A percentile compares a stretch with the other conserved stretches of the same genome.
Evolutionary conservation across 2,113 vertebrate species (phyloP).

Genomic region (Tenrec ecaudatus): DNA sequence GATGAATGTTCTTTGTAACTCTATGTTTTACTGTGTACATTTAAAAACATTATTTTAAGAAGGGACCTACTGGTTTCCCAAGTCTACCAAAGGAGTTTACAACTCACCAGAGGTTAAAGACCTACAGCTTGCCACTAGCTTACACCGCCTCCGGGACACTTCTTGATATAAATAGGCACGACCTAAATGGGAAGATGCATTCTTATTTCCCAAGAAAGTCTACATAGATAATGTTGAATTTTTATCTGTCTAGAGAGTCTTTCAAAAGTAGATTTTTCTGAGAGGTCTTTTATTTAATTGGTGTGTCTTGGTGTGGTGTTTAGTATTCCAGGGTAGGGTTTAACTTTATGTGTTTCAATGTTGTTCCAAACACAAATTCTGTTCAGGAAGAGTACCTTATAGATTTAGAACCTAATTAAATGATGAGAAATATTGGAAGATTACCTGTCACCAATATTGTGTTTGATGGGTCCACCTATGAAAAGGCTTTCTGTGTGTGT

Average conservation of each 20-base stretch:
- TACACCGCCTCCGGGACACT: background rate
- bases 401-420: conserved; percentile 26
- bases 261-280: background rate
- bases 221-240: background rate
- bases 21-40: background rate
- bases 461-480: background rate
- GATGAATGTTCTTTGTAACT: conserved; percentile 8
- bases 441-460: background rate
- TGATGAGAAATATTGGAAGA: background rate
- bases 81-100: background rate
- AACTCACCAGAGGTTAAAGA: background rate
- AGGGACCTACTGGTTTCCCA: background rate
- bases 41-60: conserved; percentile 2
- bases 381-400: background rate
- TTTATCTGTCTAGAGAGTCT: background rate
- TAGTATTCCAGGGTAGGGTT: background rate
- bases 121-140: background rate
- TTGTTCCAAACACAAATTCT: background rate
- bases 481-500: background rate
- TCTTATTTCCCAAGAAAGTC: background rate
- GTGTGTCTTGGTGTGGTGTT: background rate
- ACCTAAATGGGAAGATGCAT: background rate
- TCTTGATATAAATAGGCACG: background rate
- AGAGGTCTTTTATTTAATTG: background rate
- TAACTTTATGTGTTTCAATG: background rate